Evolutionary conservation across 2,888 invertebrate species (phyloP).

Genomic region (Cantharis rustica): DNA sequence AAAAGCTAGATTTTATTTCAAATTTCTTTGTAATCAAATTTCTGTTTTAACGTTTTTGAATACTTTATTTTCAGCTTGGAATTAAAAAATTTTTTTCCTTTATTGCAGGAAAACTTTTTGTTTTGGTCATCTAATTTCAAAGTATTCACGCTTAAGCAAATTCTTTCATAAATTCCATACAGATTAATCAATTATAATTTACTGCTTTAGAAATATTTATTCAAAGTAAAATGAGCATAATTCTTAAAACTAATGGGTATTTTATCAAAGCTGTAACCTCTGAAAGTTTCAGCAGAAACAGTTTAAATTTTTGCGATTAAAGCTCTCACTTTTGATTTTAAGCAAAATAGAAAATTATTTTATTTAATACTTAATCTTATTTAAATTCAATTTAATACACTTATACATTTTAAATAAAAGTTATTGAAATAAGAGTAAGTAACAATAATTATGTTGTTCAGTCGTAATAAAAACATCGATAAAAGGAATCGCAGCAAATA

Average conservation of each 20-base stretch:
- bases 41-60: background rate
- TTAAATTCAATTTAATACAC: too few relatives aligned
- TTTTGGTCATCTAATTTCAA: background rate
- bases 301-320: background rate
- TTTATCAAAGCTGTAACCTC: background rate
- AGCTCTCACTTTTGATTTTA: background rate
- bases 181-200: background rate
- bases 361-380: too few relatives aligned
- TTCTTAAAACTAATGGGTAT: background rate
- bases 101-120: background rate
- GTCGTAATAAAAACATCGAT: background rate
- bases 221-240: background rate
- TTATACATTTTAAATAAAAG: background rate
- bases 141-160: background rate
- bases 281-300: background rate
- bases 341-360: background rate
- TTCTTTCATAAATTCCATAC: background rate
- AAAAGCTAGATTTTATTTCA: background rate
- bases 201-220: background rate
- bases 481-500: background rate
- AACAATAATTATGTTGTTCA: background rate
- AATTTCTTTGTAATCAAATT: background rate
- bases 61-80: background rate
- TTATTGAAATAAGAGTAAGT: background rate
- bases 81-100: background rate